phyloP scores from a whole-genome alignment of 2,797 vertebrate species.

The Tapera naevia region DNA sequence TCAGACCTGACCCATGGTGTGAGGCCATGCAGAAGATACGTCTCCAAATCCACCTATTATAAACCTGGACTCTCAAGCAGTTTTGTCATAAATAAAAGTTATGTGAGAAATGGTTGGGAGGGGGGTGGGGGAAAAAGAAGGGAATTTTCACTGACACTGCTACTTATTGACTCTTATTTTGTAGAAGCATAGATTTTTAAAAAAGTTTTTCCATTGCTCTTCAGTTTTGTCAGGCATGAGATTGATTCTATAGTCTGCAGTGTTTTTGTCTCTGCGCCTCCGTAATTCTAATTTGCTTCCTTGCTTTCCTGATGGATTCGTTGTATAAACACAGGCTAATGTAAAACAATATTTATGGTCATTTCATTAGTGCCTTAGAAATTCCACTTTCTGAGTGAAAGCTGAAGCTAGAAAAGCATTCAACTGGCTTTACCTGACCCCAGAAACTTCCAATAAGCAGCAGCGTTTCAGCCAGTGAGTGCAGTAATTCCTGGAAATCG shows the following conservation, averaged over 20 bases:
- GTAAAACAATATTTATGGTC: not conserved
- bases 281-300: not conserved
- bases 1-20: not conserved
- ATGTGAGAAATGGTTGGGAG: not conserved
- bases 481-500: constrained; percentile 72
- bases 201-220: not conserved
- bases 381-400: not conserved
- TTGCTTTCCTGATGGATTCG: not conserved
- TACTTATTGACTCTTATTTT: not conserved
- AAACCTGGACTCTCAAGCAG: not conserved
- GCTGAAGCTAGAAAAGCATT: not conserved
- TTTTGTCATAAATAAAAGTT: not conserved
- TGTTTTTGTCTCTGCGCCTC: not conserved
- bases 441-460: constrained; percentile 20
- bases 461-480: constrained; percentile 33
- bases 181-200: not conserved
- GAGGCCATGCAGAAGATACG: not conserved
- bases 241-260: not conserved
- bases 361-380: not conserved
- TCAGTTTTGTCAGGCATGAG: not conserved
- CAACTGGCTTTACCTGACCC: constrained; percentile 56
- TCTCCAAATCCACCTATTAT: not conserved
- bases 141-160: not conserved
- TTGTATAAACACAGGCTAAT: not conserved
- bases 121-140: not conserved